A percentile compares a stretch with the other conserved stretches of the same genome.
phyloP scores from a whole-genome alignment of 2,797 vertebrate genomes.

The Heteromormyrus szaboi region DNA sequence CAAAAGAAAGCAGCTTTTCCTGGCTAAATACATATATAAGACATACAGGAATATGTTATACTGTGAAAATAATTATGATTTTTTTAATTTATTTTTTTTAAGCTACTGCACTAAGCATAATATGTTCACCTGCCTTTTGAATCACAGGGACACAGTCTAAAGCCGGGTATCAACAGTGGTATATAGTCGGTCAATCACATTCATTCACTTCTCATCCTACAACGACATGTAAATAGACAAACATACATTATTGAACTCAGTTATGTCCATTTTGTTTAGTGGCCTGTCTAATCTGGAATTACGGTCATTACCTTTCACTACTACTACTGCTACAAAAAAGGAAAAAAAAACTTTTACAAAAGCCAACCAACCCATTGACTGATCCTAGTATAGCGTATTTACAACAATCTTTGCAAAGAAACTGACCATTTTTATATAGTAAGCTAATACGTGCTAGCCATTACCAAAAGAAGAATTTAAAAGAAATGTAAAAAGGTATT shows the following conservation, averaged over 20 bases:
- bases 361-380: constrained; percentile 62
- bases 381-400: constrained; percentile 71
- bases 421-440: constrained; percentile 52
- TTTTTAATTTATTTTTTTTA: constrained; percentile 63
- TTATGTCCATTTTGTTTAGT: constrained; percentile 62
- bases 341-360: constrained; percentile 56
- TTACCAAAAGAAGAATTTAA: constrained; percentile 48
- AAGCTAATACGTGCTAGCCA: constrained; percentile 57
- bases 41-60: constrained; percentile 36
- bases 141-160: constrained; percentile 64
- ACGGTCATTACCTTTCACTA: constrained; percentile 51
- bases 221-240: constrained; percentile 55
- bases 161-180: constrained; percentile 63
- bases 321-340: constrained; percentile 11
- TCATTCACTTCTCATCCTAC: constrained; percentile 57
- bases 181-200: constrained; percentile 51
- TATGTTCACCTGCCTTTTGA: constrained; percentile 54
- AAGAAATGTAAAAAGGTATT: constrained; percentile 33
- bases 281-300: constrained; percentile 65
- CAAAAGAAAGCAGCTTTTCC: constrained; percentile 22
- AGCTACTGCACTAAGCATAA: constrained; percentile 62
- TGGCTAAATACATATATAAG: constrained; percentile 35
- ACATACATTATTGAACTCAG: constrained; percentile 61
- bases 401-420: constrained; percentile 65
- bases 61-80: constrained; percentile 71